Evolutionary conservation across 2,797 vertebrate genomes (phyloP).

Genomic region (Taeniopygia guttata): DNA sequence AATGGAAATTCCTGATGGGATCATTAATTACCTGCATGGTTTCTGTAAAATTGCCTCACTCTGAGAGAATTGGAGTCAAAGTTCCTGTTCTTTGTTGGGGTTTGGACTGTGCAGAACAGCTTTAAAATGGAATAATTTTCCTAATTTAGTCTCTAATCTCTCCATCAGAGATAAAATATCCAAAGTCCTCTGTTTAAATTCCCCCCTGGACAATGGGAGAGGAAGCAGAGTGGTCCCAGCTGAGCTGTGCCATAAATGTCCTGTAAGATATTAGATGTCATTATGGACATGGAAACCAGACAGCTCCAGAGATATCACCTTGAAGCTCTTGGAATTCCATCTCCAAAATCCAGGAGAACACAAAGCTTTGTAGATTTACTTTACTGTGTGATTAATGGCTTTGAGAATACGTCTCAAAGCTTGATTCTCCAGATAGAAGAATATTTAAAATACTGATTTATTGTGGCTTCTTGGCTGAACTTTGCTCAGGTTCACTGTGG

Average conservation of each 20-base stretch:
- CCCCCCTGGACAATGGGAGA: not conserved
- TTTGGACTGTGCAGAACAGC: not conserved
- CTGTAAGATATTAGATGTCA: fast-evolving
- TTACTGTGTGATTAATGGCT: not conserved
- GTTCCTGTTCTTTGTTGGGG: not conserved
- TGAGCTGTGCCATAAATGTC: not conserved
- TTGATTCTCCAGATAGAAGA: not conserved
- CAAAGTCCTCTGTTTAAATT: not conserved
- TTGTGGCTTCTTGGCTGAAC: not conserved
- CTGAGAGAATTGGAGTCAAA: not conserved
- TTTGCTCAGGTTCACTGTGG: not conserved
- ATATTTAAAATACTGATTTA: not conserved
- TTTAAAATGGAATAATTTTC: not conserved
- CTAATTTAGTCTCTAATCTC: not conserved
- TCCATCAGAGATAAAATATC: not conserved
- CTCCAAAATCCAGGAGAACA: not conserved
- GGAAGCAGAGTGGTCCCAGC: not conserved
- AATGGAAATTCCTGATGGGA: not conserved
- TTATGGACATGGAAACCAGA: fast-evolving
- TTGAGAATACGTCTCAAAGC: not conserved
- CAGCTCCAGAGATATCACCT: not conserved
- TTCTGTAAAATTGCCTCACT: not conserved
- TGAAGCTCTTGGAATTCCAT: not conserved
- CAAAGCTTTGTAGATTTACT: not conserved
- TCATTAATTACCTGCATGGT: not conserved